Base-by-base conservation (phyloP, 2,888 invertebrate species). In the Zaprionus obscuricornis region DNA sequence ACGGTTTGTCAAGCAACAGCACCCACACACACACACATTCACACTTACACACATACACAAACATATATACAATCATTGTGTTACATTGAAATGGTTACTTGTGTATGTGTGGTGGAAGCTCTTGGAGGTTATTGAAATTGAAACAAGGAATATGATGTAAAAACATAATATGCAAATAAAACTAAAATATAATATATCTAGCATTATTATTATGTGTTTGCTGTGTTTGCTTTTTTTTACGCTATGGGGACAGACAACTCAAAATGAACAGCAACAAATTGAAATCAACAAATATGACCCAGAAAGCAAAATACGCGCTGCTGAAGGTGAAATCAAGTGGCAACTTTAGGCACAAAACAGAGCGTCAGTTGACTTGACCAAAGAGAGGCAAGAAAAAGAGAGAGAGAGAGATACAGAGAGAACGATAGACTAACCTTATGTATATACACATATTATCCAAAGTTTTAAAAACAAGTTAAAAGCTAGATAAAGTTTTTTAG, bases 211-310 rank as follows among this genome's bases (percentile, higher is more conserved):
- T 66, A 52, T 51, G 36, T 68, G 49, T 52, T 42, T 34, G 34
- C 40, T 46, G 62, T 26, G 47, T 50, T 63, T 36, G 54, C 55
- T 40, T 42, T 22, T 13, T 54, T 68, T 66, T 55, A 43, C 37
- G 16, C 26, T 22, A 18, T 13, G 43, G 31, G 20, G 40, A 42
- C 66, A n/a, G 54, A 40, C 55, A 51, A 55, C 47, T 59, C 60
- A 57, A 64, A 50, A 52, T n/a, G n/a, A n/a, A n/a, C n/a, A 54
- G 8, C 29, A 70, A 43, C 36, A 65, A 79, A 81, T 75, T 79
- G 42, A 79, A 81, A 76, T 81, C 78, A 78, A 79, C 78, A 81
- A 81, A 81, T 78, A 76, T 81, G 78, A 79, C 78, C 78, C 78
- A 79, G 82, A 79, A 79, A 81, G 51, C 46, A 47, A 63, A 60